Percentiles rank a stretch among this genome's conserved stretches.
Conservation (phyloP, 2,888 invertebrate species). For the Tenthredo distinguenda region DNA sequence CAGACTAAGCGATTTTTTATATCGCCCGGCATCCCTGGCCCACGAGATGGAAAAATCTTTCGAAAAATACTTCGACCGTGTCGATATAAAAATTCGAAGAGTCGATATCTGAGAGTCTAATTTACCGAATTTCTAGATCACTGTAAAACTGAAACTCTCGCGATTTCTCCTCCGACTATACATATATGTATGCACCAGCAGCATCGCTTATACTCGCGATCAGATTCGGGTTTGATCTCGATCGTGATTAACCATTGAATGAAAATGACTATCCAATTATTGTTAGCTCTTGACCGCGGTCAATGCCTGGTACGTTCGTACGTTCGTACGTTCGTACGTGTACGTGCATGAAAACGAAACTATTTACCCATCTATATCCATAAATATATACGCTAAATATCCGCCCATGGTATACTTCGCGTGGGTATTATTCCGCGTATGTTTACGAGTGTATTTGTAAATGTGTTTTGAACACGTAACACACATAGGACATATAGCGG, state of each 20-base stretch:
- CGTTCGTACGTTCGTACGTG: neutral
- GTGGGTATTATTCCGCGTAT: neutral
- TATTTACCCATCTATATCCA: neutral
- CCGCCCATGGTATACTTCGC: neutral
- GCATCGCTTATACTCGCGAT: neutral
- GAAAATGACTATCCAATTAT: conserved; percentile 26
- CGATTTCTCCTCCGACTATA: neutral
- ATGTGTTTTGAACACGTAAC: conserved; percentile 11
- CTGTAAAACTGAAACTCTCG: neutral
- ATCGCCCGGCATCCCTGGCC: neutral
- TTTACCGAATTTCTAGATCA: neutral
- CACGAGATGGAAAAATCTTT: neutral
- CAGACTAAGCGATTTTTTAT: neutral
- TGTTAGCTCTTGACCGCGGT: conserved; percentile 28
- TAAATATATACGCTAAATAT: neutral
- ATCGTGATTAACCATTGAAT: neutral
- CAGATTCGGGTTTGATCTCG: neutral
- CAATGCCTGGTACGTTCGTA: neutral
- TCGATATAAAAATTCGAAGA: neutral
- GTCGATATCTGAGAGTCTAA: neutral
- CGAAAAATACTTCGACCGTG: neutral
- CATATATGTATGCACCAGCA: neutral
- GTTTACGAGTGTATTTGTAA: neutral
- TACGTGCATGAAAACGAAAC: conserved; percentile 3
- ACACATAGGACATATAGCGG: neutral